A percentile compares a stretch with the other conserved stretches of the same genome.
phyloP scores from a whole-genome alignment of 1,140 invertebrate genomes.

The Cepaea nemoralis region DNA sequence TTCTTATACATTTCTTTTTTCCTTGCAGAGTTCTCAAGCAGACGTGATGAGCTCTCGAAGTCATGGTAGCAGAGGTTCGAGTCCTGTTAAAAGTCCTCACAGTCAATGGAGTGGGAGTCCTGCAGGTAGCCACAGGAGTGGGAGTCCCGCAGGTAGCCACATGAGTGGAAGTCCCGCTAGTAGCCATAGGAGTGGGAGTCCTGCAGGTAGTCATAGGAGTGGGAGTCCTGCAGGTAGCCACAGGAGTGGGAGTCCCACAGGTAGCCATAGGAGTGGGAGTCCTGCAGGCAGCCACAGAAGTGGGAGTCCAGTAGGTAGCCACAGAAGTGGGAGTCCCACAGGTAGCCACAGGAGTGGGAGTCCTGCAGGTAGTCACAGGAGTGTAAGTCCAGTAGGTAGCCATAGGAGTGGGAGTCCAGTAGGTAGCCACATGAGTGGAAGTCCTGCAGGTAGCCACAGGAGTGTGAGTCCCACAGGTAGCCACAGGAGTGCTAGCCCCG shows the following conservation, averaged over 20 bases:
- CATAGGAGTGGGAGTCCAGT: slow-evolving; percentile 38
- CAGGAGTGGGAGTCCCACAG: slow-evolving; percentile 38
- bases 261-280: slow-evolving; percentile 41
- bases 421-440: slow-evolving; percentile 37
- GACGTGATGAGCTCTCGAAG: neutral
- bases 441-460: slow-evolving; percentile 19
- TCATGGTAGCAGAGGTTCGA: slow-evolving; percentile 35
- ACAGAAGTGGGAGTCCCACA: slow-evolving; percentile 44
- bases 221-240: slow-evolving; percentile 31
- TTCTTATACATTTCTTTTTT: neutral
- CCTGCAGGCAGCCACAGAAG: slow-evolving; percentile 37
- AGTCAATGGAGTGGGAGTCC: slow-evolving; percentile 30
- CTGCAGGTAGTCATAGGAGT: slow-evolving; percentile 40
- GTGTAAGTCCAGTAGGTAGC: neutral
- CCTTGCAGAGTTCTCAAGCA: neutral
- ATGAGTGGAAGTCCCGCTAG: slow-evolving; percentile 45
- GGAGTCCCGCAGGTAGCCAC: slow-evolving; percentile 46
- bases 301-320: slow-evolving; percentile 42
- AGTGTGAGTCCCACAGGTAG: slow-evolving; percentile 44
- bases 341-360: slow-evolving; percentile 35
- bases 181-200: slow-evolving; percentile 39
- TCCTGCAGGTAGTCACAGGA: slow-evolving; percentile 36
- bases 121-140: slow-evolving; percentile 33
- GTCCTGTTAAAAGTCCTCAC: slow-evolving; percentile 39
- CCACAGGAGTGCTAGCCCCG: slow-evolving; percentile 28